These are phyloP conservation scores for Herpetotheres cachinnans DNA, from an alignment of 2,113 vertebrate species.

Conservation along the genomic window DNA sequence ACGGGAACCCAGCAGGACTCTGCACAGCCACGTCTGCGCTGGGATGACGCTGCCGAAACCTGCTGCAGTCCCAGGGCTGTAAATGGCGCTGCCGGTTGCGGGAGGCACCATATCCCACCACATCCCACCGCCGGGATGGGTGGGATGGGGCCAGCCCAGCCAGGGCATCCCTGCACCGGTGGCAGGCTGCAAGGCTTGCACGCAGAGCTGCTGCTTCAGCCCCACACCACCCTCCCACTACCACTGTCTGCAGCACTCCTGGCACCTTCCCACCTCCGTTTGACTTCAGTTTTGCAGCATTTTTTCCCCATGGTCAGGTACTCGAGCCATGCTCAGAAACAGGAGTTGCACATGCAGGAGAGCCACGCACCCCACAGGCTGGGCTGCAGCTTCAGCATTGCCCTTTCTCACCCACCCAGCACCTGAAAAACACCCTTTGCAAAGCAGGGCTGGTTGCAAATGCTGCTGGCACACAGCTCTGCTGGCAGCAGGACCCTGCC, in stretches of 20 bases:
- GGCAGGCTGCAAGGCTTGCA: neutral
- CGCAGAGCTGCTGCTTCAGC: neutral
- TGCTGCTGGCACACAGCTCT: accelerated
- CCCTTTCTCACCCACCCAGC: neutral
- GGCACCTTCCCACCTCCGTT: neutral
- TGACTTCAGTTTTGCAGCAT: accelerated
- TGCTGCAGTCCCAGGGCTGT: accelerated
- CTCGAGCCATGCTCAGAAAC: neutral
- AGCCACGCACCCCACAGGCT: neutral
- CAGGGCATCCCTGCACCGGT: accelerated
- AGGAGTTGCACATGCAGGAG: neutral
- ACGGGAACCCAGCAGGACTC: neutral
- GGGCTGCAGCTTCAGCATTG: neutral
- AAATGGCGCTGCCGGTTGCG: neutral
- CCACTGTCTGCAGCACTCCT: no score
- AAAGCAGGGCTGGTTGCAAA: neutral
- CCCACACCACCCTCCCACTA: neutral
- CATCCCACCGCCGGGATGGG: neutral
- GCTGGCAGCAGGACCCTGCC: neutral
- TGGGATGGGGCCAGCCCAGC: neutral
- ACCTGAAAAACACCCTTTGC: neutral
- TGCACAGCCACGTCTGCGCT: neutral
- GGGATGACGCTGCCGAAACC: neutral
- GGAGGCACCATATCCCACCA: accelerated
- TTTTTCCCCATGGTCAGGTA: neutral